These are phyloP conservation scores for Phaethon lepturus DNA, from an alignment of 2,113 vertebrate genomes.

Conservation along the genomic window DNA sequence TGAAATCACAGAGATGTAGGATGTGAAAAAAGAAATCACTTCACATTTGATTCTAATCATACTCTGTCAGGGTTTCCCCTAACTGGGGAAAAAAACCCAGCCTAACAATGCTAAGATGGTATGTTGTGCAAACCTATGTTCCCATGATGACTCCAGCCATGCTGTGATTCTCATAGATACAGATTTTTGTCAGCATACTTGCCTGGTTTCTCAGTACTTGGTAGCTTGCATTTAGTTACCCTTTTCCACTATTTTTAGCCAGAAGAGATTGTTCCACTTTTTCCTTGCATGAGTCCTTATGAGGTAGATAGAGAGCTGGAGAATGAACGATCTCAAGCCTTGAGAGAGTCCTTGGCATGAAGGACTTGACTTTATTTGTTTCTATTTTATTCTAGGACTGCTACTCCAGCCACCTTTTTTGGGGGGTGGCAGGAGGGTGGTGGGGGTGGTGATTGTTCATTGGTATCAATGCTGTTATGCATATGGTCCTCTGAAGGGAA, in stretches of 20 bases:
- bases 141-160: neutral
- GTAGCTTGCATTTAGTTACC: neutral
- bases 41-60: neutral
- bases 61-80: neutral
- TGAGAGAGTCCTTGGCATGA: neutral
- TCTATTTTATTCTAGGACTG: neutral
- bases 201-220: neutral
- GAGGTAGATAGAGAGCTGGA: neutral
- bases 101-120: neutral
- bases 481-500: neutral
- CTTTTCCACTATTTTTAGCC: neutral
- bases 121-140: neutral
- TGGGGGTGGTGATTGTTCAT: neutral
- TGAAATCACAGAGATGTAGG: neutral
- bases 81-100: neutral
- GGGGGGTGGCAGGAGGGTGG: accelerated
- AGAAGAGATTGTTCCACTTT: neutral
- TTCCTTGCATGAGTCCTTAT: neutral
- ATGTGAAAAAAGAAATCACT: neutral
- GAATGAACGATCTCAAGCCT: neutral
- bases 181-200: neutral
- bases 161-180: neutral
- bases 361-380: neutral
- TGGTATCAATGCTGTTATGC: neutral
- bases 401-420: neutral